Base-by-base conservation (phyloP, 2,797 vertebrate species). In the Squalus acanthias region DNA sequence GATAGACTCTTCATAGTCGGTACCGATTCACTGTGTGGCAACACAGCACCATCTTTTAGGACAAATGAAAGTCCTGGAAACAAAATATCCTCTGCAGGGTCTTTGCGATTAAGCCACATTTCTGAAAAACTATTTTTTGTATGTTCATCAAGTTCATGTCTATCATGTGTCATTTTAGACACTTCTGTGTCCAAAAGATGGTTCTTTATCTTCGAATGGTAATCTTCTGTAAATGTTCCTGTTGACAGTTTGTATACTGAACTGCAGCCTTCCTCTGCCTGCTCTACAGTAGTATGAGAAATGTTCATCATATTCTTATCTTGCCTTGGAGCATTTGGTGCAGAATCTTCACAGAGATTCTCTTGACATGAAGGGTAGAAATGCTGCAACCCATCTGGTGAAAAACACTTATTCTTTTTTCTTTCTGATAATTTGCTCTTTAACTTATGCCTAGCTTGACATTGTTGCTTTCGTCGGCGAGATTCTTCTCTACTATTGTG, bases 21-120 rank as follows among this genome's bases (percentile, higher is more conserved):
- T 57, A 53, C 94, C 70, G 60, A 15, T 76, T 95, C 70, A 76
- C 94, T 95, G 26, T 95, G 94, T 20, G 67, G 70, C 94, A 57
- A 53, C 26, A 57, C 70, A 60, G 94, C 29, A 17, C 6, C 26
- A 33, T 95, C 94, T n/a, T 60, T 50, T 53, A 76, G 50, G 3
- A 76, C 94, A 76, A 95, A 95, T 76, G 94, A 95, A 95, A 95
- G 69, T 50, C 94, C 50, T 3, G 94, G 94, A 95, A 95, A n/a
- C 50, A 76, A 95, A 76, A 95, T 57, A 95, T 95, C 50, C 94
- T 72, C 70, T 74, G 69, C 33, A 57, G 94, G 70, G 29, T 57
- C 69, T 74, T 74, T 95, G 94, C 7, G 94, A 76, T 95, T 95
- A 76, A 93, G 46, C 91, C 91, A 69, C 91, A 69, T 93, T 93